Conservation (phyloP, 2,113 vertebrate species). For the Brevimyrus niger region DNA sequence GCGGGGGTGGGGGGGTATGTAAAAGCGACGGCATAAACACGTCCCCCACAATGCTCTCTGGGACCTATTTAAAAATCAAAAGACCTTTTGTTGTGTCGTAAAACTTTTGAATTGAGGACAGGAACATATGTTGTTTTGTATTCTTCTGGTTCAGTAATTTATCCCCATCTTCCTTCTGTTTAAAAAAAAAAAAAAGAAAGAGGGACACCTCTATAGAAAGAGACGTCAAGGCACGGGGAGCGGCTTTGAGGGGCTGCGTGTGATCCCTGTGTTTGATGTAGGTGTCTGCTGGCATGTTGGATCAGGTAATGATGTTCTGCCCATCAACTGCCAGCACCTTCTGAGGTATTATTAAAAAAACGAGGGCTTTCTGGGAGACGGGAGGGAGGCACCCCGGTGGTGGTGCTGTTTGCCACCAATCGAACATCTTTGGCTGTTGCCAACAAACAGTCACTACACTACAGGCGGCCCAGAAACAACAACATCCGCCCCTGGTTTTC, state of each 20-base stretch:
- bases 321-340: background rate
- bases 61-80: conserved; percentile 15
- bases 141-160: conserved; percentile 4
- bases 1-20: conserved; percentile 6
- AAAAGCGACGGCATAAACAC: conserved; percentile 22
- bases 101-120: conserved; percentile 1
- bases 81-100: background rate
- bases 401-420: background rate
- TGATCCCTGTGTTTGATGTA: background rate
- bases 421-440: background rate
- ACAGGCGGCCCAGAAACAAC: background rate
- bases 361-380: background rate
- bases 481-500: background rate
- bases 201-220: background rate
- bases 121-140: background rate
- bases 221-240: background rate
- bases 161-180: background rate
- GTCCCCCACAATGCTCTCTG: conserved; percentile 26
- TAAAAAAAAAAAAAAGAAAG: background rate
- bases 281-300: background rate
- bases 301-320: background rate
- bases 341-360: background rate
- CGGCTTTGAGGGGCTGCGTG: background rate
- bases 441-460: background rate
- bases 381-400: background rate